These are phyloP conservation scores for Drosophila prosaltans DNA, from an alignment of 1,140 invertebrate species.

Conservation along the genomic window DNA sequence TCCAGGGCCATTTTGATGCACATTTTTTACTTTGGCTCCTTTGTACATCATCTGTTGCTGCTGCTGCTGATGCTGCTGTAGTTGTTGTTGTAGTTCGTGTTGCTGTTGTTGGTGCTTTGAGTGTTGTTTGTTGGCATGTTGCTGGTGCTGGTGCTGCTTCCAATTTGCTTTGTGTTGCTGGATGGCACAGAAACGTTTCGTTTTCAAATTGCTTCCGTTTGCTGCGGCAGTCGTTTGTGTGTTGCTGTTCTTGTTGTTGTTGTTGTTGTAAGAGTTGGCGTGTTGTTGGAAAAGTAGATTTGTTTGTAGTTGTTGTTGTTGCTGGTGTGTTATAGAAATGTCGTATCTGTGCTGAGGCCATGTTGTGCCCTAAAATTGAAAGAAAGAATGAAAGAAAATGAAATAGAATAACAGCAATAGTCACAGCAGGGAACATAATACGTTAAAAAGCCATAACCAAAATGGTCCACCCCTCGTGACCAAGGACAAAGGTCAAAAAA, in stretches of 20 bases:
- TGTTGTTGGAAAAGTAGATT: constrained; percentile 62
- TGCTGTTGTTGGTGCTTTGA: constrained; percentile 34
- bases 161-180: constrained; percentile 68
- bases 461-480: constrained; percentile 15
- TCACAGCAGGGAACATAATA: constrained; percentile 27
- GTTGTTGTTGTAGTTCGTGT: constrained; percentile 40
- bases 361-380: constrained; percentile 77
- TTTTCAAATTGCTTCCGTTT: constrained; percentile 71
- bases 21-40: constrained; percentile 51
- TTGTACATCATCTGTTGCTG: constrained; percentile 64
- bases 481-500: constrained; percentile 13
- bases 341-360: constrained; percentile 83
- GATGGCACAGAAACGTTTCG: constrained; percentile 60
- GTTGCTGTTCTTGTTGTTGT: constrained; percentile 48
- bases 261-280: constrained; percentile 70
- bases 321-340: constrained; percentile 82
- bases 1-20: constrained; percentile 56
- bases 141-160: constrained; percentile 42
- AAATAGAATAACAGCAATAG: background rate
- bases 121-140: constrained; percentile 49
- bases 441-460: constrained; percentile 47
- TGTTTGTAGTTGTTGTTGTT: constrained; percentile 63
- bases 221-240: constrained; percentile 42
- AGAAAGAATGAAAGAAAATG: constrained; percentile 17
- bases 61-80: constrained; percentile 29